Evolutionary conservation across 2,113 vertebrate genomes (phyloP), one percentile per base, ranked within the genome.

Genomic region (Gallinago paraguaiae): DNA sequence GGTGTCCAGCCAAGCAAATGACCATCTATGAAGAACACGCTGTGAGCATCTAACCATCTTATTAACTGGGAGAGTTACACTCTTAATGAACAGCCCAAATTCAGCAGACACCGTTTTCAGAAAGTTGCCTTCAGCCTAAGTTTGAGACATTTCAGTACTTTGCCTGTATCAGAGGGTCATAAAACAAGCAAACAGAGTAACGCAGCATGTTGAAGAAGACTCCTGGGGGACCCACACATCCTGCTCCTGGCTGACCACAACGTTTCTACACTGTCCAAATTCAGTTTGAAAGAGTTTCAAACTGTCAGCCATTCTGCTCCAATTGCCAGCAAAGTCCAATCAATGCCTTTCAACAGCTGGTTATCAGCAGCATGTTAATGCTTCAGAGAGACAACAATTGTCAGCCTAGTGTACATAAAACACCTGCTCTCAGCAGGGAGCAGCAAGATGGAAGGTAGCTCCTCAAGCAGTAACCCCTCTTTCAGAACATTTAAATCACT

Each of bases 381-480:
- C 77, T 95, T 72, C 86, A 19, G 64, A 91, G 59, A 88, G 48
- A 89, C 86, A 95, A 54, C 77, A 72, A 90, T 46, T 91, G 94
- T 93, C 93, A 96, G 63, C 25, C 91, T 15, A 13, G 41, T 39
- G 74, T 77, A 84, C 85, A 88, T 90, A 92, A 93, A 96, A 88
- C 93, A 97, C 82, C 92, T 96, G 94, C 79, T 96, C 92, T 88
- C 92, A 92, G 94, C 86, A 61, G 95, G 92, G 65, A 93, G 61
- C 57, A 43, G 13, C 69, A 43, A 72, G 59, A 92, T 70, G 53
- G 88, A 83, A 82, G 53, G 61, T 31, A 84, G 37, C 31, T 92
- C 65, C 84, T 94, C 75, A 50, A 84, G 90, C 1, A 39, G 19
- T 20, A 72, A 39, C 31, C 80, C 79, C 24, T 70, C 64, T 88